phyloP scores from a whole-genome alignment of 2,113 vertebrate species.

The Bos taurus region ARS-UCD2.0 NC_037329.1:97262001-97262500 shows the following conservation, averaged over 20 bases:
- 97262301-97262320: not conserved
- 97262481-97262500: not conserved
- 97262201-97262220: not conserved
- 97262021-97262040: not conserved
- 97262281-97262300: not conserved
- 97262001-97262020: not conserved
- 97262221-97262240: not conserved
- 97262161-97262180: not conserved
- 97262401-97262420: not conserved
- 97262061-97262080: not conserved
- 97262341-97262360: not conserved
- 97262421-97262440: not conserved
- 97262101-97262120: not conserved
- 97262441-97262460: not conserved
- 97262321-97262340: not conserved
- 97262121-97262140: not conserved
- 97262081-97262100: not conserved
- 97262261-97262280: not conserved
- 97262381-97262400: not conserved
- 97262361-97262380: not conserved
- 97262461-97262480: not conserved
- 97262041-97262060: not conserved
- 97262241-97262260: not conserved
- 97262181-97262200: not conserved
- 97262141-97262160: not conserved